Percentiles rank a stretch among this genome's conserved stretches.
Evolutionary conservation across 2,888 invertebrate species (phyloP).

Genomic region (Caenorhabditis japonica): DNA sequence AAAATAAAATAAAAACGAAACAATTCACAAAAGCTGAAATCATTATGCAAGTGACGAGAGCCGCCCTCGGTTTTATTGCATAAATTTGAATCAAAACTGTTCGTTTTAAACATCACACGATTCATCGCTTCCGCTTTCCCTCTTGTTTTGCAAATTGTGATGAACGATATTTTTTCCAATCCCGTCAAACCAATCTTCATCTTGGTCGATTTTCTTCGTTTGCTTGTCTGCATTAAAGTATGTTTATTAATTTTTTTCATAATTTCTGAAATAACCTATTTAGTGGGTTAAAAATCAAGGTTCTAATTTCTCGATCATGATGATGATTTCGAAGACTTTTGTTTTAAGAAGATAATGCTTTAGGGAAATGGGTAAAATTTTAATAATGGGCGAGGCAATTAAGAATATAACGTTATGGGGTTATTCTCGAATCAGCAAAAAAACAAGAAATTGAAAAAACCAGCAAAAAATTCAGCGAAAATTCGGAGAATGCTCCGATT

Average conservation of each 20-base stretch:
- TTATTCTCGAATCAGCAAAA: too few relatives aligned
- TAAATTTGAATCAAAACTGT: slow-evolving; percentile 12
- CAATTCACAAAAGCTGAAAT: background rate
- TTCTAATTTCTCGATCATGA: background rate
- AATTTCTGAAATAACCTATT: too few relatives aligned
- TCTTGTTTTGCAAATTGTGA: slow-evolving; percentile 8
- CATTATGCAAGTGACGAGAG: background rate
- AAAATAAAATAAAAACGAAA: too few relatives aligned
- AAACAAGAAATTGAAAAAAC: too few relatives aligned
- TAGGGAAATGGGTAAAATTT: too few relatives aligned
- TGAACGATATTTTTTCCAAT: slow-evolving; percentile 1
- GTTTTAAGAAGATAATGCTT: too few relatives aligned
- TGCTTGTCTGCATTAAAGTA: background rate
- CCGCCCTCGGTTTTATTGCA: background rate
- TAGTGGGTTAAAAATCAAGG: too few relatives aligned
- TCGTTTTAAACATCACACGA: slow-evolving; percentile 19
- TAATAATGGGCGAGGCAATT: too few relatives aligned
- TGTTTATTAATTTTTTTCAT: background rate
- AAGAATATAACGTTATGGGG: too few relatives aligned
- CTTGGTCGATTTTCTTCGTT: slow-evolving; percentile 7
- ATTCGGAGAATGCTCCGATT: too few relatives aligned
- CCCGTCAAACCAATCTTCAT: background rate
- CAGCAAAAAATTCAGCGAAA: too few relatives aligned
- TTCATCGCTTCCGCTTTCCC: background rate
- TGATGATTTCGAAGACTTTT: too few relatives aligned